Base-by-base conservation (phyloP, 2,797 vertebrate species). In the Carapus acus region DNA sequence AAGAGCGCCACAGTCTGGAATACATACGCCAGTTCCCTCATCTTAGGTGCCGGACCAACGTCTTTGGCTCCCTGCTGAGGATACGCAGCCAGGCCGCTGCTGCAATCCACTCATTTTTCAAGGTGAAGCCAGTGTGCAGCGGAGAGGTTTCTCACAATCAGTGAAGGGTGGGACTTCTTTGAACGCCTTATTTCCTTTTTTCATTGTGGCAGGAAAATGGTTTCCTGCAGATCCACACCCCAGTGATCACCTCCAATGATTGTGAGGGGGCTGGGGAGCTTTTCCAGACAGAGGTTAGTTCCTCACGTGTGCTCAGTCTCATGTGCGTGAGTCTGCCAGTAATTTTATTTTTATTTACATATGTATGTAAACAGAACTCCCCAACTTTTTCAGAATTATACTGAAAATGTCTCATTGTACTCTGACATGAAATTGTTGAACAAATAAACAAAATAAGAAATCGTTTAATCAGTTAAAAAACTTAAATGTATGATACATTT, bases 191-290 rank as follows among this genome's bases (percentile, higher is more conserved):
- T 21, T 47, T 4, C 53, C 34, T 15, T 27, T 54, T 40, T 6
- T 14, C 1, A 52, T 31, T 27, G 1, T 27, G 1, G 12, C 43
- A 99, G 96, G 82, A 90, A 57, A 88, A 85, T 46, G 91, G 91
- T 27, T 98, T 91, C 2, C 20, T 93, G 23, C 92, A 97, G 57
- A 89, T 98, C 74, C 94, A 99, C 79, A 98, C 96, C 7, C 96
- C 96, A 2, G 37, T 95, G 56, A 94, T 98, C 76, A 97, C 96
- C 17, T 94, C 96, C 22, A 99, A 98, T 61, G 96, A 99, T 79
- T 98, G 94, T 54, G 96, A 99, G 77, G 96, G 96, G 6, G 96
- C 93, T 13, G 96, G 95, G 9, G 93, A 96, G 15, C 89, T 97
- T 22, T 99, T 99, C 71, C 88, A 91, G 54, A 74, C 97, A 13